Base-by-base conservation (phyloP, 2,113 vertebrate species). In the Peromyscus maniculatus region DNA sequence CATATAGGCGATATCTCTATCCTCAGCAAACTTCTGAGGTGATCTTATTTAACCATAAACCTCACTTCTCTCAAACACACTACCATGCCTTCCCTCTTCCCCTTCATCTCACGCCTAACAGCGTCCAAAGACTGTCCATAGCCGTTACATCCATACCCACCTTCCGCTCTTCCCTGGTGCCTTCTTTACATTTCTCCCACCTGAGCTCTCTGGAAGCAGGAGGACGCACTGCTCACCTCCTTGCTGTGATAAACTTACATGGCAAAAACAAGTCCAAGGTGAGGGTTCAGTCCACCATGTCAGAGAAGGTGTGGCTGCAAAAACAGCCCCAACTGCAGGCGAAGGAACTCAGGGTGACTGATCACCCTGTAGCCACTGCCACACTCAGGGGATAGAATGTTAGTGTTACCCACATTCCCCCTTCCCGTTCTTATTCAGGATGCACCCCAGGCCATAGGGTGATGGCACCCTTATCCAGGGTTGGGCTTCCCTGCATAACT, bases 191-290 rank as follows among this genome's bases (percentile, higher is more conserved):
- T 33, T 64, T 91, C 49, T 87, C 21, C 39, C 36, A 2, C 17
- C 64, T 67, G 67, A 87, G 62, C 72, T 93, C 95, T 90, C 86
- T 64, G 89, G 77, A 96, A 89, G 22, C 55, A 67, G 31, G 39
- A 86, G 22, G 31, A 17, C 13, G 17, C 5, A 5, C 39, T 83
- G 22, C 55, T 62, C 28, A 17, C 24, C 69, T 74, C 36, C n/a
- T 16, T 22, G 33, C 22, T 57, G 12, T n/a, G 22, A 89, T 72
- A 28, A 26, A 55, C 26, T 43, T 43, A 26, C 12, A 22, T n/a
- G 19, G 8, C 15, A 21, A 87, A 67, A 87, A 12, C 24, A 86
- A 43, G 24, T 17, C 26, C 19, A 21, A n/a, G 1, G 0, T 43
- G 24, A 43, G 5, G 24, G n/a, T 17, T 55, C 69, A 0, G 8